These are phyloP conservation scores for Falco berigora DNA, from an alignment of 2,797 vertebrate genomes.

Conservation along the genomic window DNA sequence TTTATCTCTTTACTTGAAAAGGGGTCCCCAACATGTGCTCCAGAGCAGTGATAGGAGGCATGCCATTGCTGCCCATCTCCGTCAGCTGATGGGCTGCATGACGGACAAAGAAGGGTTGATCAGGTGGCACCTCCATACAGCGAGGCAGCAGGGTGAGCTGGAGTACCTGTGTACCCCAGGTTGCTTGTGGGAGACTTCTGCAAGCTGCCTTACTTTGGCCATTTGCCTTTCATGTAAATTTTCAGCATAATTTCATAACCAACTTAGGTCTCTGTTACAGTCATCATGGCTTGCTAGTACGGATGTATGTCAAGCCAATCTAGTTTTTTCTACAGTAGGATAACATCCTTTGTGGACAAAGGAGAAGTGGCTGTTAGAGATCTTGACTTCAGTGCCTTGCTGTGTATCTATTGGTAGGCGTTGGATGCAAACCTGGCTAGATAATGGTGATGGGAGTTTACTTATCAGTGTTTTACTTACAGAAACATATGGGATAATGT, in stretches of 20 bases:
- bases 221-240: not conserved
- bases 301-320: not conserved
- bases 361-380: not conserved
- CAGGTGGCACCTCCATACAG: rapidly evolving
- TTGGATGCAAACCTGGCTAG: not conserved
- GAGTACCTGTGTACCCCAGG: not conserved
- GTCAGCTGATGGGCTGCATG: rapidly evolving
- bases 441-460: not conserved
- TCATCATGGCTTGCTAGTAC: not conserved
- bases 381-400: not conserved
- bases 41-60: not conserved
- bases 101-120: not conserved
- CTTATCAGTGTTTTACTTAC: rapidly evolving
- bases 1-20: not conserved
- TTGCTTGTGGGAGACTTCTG: not conserved
- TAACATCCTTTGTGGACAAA: not conserved
- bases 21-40: rapidly evolving
- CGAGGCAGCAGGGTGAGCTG: not conserved
- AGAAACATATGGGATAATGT: not conserved
- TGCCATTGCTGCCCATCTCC: not conserved
- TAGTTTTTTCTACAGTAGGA: not conserved
- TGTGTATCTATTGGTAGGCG: not conserved
- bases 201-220: not conserved
- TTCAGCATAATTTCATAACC: not conserved
- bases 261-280: not conserved